Conservation (phyloP, 2,113 vertebrate genomes). For the Poicephalus gulielmi region DNA sequence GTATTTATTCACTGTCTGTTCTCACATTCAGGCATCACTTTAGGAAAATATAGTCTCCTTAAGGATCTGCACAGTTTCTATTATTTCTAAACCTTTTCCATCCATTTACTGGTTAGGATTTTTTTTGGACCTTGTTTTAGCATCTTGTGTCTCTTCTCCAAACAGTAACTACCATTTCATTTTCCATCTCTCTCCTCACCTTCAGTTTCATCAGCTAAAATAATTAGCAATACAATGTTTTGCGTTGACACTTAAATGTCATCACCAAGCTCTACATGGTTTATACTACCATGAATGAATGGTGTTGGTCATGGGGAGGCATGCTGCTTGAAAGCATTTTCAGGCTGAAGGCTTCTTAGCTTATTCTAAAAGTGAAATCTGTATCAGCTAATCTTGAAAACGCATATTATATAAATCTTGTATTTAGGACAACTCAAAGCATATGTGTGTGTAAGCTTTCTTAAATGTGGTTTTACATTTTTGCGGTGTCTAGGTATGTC, state of each 20-base stretch:
- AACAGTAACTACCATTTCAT: not conserved
- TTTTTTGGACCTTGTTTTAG: not conserved
- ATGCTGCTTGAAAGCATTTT: not conserved
- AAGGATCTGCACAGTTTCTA: not conserved
- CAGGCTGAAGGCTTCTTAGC: not conserved
- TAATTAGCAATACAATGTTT: not conserved
- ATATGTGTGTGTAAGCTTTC: not conserved
- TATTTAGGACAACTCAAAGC: not conserved
- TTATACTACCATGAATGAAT: not conserved
- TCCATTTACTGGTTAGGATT: not conserved
- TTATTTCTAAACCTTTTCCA: not conserved
- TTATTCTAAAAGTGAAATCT: not conserved
- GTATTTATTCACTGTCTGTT: conserved; percentile 3
- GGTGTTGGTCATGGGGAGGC: not conserved
- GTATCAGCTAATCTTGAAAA: not conserved
- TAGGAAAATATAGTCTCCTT: not conserved
- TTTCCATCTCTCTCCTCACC: not conserved
- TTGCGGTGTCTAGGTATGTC: not conserved
- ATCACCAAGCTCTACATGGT: not conserved
- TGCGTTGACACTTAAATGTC: not conserved
- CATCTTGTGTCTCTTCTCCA: not conserved
- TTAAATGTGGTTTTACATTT: not conserved
- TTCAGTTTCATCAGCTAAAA: not conserved
- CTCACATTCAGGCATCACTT: not conserved
- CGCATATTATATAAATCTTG: not conserved